Evolutionary conservation across 1,140 invertebrate genomes (phyloP).

Genomic region (Caerostris extrusa): DNA sequence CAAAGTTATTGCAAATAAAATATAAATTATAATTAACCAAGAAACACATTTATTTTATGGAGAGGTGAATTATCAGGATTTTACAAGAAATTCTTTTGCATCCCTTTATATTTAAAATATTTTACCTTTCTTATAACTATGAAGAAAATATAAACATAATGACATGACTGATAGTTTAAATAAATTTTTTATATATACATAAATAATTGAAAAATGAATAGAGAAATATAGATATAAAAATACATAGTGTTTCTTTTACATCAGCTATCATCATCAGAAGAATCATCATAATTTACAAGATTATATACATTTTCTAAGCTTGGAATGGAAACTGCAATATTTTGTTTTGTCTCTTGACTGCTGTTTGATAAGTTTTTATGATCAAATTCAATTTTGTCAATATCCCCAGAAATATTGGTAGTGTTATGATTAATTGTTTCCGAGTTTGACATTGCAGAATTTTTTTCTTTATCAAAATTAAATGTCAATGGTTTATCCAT

Average conservation of each 20-base stretch:
- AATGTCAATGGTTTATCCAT: slow-evolving; percentile 67
- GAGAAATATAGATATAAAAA: not conserved
- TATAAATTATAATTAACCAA: no score
- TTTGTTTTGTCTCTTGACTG: not conserved
- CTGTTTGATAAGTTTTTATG: not conserved
- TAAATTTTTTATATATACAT: not conserved
- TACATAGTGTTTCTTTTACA: not conserved
- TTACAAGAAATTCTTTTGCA: no score
- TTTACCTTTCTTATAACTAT: no score
- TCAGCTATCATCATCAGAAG: slow-evolving; percentile 41
- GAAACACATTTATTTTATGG: no score
- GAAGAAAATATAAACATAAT: no score
- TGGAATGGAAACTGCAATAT: not conserved
- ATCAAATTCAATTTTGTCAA: not conserved
- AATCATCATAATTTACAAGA: slow-evolving; percentile 57
- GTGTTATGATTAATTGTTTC: not conserved
- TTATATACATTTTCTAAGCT: not conserved
- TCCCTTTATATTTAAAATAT: no score
- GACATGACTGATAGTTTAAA: no score
- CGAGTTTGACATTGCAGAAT: not conserved
- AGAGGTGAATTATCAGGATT: no score
- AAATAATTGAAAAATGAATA: not conserved
- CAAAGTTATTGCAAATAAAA: no score
- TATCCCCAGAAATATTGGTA: not conserved
- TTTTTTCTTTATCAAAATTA: not conserved